Evolutionary conservation across 2,888 invertebrate genomes (phyloP), one percentile per base, ranked within the genome.

Genomic region (Volucella inanis): DNA sequence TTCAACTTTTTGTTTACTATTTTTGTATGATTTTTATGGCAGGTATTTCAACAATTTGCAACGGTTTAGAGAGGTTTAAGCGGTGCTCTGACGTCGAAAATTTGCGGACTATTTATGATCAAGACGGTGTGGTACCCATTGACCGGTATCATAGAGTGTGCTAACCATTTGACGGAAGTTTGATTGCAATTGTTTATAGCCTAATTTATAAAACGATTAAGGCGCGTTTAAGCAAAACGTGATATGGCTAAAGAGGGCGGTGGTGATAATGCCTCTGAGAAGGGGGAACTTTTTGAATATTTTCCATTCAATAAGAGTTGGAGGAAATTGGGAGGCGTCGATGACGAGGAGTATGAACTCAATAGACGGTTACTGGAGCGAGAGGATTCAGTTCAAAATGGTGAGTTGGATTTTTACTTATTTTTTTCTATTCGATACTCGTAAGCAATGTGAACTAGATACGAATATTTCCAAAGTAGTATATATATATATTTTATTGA

Each of bases 281-380:
- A 74, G 14, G 78, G 74, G 0, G 83, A 83, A 64, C 57, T 62
- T n/a, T 62, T 77, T n/a, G 82, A 77, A 12, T 77, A 54, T 22
- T 72, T 83, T 47, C 78, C 78, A 8, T 74, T 83, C 14, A 57
- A 55, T 10, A 83, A 83, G 41, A 70, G 62, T 49, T 83, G 83
- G 83, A 64, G 38, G 12, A 78, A 75, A 74, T 68, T 74, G 1
- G 61, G 14, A 1, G 39, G 10, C 14, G 59, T 41, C 39, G 31
- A 14, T 3, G 64, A 83, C 1, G 83, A 70, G n/a, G 78, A 83
- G 10, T 18, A 78, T 68, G 83, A 83, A n/a, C 78, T 68, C 0
- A 83, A 59, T 18, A 61, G 22, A 45, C 57, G 74, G 1, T 9
- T 83, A 10, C 31, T 83, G 41, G 67, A 74, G 3, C 64, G 72